These are phyloP conservation scores for Acanthoscelides obtectus DNA, from an alignment of 2,888 invertebrate genomes.

Conservation along the genomic window DNA sequence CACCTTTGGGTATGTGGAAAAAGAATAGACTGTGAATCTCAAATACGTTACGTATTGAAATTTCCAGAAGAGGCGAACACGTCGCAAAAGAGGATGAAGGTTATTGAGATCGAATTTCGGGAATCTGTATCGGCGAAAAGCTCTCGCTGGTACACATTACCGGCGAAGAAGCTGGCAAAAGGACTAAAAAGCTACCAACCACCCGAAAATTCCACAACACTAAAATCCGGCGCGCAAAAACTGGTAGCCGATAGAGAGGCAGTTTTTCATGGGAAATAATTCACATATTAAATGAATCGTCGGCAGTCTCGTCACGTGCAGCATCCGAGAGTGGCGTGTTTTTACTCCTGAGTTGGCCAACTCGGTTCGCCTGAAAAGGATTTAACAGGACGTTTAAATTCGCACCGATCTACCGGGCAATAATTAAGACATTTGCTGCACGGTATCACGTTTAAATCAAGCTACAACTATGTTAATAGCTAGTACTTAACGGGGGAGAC, in stretches of 20 bases:
- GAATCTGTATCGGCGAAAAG: neutral
- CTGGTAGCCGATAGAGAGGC: slow-evolving; percentile 37
- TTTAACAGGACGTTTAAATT: slow-evolving; percentile 48
- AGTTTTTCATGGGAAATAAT: slow-evolving; percentile 45
- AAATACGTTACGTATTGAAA: too few relatives aligned
- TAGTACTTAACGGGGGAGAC: slow-evolving; percentile 37
- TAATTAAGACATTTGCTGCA: slow-evolving; percentile 50
- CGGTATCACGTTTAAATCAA: slow-evolving; percentile 48
- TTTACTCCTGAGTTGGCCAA: slow-evolving; percentile 40
- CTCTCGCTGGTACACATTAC: slow-evolving; percentile 17
- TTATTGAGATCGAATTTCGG: slow-evolving; percentile 5
- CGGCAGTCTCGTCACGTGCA: slow-evolving; percentile 42
- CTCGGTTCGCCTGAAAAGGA: slow-evolving; percentile 46
- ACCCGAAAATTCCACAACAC: slow-evolving; percentile 42
- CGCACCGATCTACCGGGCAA: slow-evolving; percentile 45
- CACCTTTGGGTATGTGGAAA: too few relatives aligned
- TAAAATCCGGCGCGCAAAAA: slow-evolving; percentile 40
- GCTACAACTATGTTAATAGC: slow-evolving; percentile 48
- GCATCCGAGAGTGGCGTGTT: slow-evolving; percentile 39
- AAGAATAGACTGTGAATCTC: too few relatives aligned
- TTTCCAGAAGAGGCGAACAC: neutral
- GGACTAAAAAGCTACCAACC: slow-evolving; percentile 18
- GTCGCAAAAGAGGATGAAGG: neutral
- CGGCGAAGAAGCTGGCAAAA: slow-evolving; percentile 18
- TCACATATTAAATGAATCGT: slow-evolving; percentile 41